phyloP scores from a whole-genome alignment of 2,797 vertebrate genomes.

The Jordanella pulchra region DNA sequence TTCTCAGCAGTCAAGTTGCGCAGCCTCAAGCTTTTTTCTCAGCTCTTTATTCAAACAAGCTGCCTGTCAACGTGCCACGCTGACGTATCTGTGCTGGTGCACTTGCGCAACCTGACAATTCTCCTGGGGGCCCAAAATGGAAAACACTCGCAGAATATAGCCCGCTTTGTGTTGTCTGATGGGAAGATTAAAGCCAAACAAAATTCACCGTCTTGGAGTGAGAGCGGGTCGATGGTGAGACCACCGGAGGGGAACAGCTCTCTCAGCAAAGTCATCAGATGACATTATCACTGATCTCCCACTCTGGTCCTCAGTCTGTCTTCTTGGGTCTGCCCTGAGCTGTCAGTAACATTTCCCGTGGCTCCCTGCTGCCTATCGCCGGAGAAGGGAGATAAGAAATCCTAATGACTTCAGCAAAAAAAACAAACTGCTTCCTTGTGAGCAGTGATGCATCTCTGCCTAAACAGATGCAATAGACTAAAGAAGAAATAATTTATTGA shows the following conservation, averaged over 20 bases:
- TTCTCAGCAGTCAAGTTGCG: conserved; percentile 42
- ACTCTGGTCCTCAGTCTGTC: conserved; percentile 38
- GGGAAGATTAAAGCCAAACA: conserved; percentile 75
- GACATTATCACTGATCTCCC: conserved; percentile 65
- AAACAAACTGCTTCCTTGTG: conserved; percentile 20
- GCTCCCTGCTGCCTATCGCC: conserved; percentile 42
- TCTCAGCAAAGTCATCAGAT: conserved; percentile 69
- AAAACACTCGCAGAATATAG: conserved; percentile 61
- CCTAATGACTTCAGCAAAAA: conserved; percentile 35
- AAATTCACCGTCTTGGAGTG: conserved; percentile 52
- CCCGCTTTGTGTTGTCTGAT: conserved; percentile 62
- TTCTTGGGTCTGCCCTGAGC: conserved; percentile 29
- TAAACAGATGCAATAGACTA: neutral
- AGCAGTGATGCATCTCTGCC: neutral
- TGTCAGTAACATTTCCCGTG: conserved; percentile 44
- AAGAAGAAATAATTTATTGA: conserved; percentile 24
- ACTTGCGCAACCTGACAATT: conserved; percentile 69
- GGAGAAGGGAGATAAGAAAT: conserved; percentile 43
- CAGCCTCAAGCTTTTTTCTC: conserved; percentile 55
- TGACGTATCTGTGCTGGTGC: conserved; percentile 58
- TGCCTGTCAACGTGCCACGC: conserved; percentile 69
- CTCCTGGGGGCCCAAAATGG: conserved; percentile 67
- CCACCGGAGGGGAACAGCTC: conserved; percentile 69
- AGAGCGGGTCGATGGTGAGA: conserved; percentile 59
- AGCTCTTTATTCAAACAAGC: conserved; percentile 77